Evolutionary conservation across 2,888 invertebrate species (phyloP).

Genomic region (Mesorhabditis belari): DNA sequence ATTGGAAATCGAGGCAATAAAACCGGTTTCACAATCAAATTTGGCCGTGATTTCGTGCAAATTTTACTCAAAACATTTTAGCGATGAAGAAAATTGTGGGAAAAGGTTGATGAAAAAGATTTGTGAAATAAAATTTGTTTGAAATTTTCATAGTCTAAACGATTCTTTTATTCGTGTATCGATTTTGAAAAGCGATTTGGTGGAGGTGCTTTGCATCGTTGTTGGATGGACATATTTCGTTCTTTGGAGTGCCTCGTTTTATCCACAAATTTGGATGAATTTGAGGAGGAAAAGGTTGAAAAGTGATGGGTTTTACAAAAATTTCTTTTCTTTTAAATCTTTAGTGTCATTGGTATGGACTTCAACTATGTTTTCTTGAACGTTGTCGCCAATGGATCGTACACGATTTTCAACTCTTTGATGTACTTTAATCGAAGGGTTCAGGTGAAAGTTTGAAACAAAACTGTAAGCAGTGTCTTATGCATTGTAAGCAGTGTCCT

Average conservation of each 20-base stretch:
- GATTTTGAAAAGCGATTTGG: slow-evolving; percentile 29
- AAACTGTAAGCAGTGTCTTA: too few species aligned
- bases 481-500: too few species aligned
- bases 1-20: too few species aligned
- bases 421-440: slow-evolving; percentile 75
- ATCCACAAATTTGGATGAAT: slow-evolving; percentile 89
- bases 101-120: too few species aligned
- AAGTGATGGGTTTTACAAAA: not conserved
- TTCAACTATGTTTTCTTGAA: slow-evolving; percentile 89
- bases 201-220: slow-evolving; percentile 57
- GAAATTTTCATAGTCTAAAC: slow-evolving; percentile 15
- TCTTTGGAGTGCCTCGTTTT: slow-evolving; percentile 97
- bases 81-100: too few species aligned
- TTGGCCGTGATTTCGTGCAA: too few species aligned
- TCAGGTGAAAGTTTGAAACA: slow-evolving; percentile 66
- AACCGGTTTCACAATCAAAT: too few species aligned
- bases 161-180: slow-evolving; percentile 29
- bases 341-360: slow-evolving; percentile 87
- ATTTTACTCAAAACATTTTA: too few species aligned
- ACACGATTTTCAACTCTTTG: slow-evolving; percentile 83
- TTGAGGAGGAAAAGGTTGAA: slow-evolving; percentile 73
- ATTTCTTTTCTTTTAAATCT: slow-evolving; percentile 52
- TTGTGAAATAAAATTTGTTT: too few species aligned
- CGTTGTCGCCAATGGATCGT: slow-evolving; percentile 82
- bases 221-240: slow-evolving; percentile 97